Conservation (phyloP, 2,113 vertebrate genomes). For the Hystrix brachyura region DNA sequence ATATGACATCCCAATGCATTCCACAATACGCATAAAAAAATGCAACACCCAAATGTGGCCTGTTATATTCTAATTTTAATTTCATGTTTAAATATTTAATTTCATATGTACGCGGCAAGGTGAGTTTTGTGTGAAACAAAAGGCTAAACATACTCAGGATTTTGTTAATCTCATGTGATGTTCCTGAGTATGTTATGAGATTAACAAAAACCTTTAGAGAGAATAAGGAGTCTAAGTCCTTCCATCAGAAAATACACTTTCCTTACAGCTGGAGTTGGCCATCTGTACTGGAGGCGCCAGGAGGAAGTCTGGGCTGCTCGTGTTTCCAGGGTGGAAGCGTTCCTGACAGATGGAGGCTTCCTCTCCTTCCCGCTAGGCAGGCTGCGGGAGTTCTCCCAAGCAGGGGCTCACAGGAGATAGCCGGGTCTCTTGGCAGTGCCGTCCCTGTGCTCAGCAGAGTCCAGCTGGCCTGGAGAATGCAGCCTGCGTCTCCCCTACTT, state of each 20-base stretch:
- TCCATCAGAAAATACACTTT: slow-evolving; percentile 57
- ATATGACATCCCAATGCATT: not conserved
- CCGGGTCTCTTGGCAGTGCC: not conserved
- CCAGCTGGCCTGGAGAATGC: not conserved
- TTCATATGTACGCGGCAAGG: not conserved
- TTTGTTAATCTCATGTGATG: too few species aligned
- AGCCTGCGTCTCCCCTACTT: too few species aligned
- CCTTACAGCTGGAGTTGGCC: slow-evolving; percentile 57
- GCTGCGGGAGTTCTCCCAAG: slow-evolving; percentile 22
- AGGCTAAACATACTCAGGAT: not conserved
- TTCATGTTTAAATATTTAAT: too few species aligned
- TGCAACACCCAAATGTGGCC: not conserved
- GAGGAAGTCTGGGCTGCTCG: slow-evolving; percentile 34
- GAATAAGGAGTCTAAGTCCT: slow-evolving; percentile 37
- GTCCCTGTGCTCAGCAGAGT: too few species aligned
- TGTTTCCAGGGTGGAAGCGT: not conserved
- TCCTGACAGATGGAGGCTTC: slow-evolving; percentile 9
- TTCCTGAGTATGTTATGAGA: too few species aligned
- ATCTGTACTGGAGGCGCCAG: slow-evolving; percentile 18
- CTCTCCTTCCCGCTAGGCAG: not conserved
- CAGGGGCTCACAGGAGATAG: not conserved
- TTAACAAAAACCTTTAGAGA: slow-evolving; percentile 46
- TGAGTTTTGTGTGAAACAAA: not conserved
- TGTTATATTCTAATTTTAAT: too few species aligned
- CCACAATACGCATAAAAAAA: not conserved